phyloP scores from a whole-genome alignment of 2,797 vertebrate genomes.

The Sparidentex hasta region DNA sequence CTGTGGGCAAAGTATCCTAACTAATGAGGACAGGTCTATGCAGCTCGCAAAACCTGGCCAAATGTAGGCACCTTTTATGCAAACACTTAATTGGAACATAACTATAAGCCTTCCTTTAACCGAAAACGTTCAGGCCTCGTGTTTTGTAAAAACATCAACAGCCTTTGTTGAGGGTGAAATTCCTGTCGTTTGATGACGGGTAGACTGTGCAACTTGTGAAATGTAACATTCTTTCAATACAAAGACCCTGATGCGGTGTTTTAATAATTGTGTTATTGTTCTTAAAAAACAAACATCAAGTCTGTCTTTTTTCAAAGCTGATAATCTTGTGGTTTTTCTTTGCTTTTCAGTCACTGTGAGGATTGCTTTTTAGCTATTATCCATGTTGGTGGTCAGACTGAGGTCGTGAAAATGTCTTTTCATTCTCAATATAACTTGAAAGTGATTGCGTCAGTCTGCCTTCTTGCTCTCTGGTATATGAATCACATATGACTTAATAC shows the following conservation, averaged over 20 bases:
- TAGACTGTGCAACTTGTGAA: not conserved
- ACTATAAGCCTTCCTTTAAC: not conserved
- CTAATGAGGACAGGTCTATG: constrained; percentile 26
- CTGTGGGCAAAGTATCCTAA: constrained; percentile 8
- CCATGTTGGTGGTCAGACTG: not conserved
- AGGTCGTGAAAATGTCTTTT: not conserved
- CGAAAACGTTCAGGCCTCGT: not conserved
- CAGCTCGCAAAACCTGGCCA: not conserved
- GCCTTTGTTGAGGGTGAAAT: not conserved
- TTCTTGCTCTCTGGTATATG: constrained; percentile 9
- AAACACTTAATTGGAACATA: constrained; percentile 18
- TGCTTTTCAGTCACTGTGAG: not conserved
- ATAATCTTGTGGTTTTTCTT: not conserved
- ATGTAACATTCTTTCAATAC: not conserved
- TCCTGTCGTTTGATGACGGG: not conserved
- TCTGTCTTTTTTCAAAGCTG: not conserved
- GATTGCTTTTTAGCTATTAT: not conserved
- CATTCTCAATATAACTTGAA: constrained; percentile 33
- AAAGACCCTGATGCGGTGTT: not conserved
- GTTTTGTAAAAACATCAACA: not conserved
- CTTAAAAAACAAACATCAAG: not conserved
- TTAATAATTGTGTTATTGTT: not conserved
- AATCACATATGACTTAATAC: constrained; percentile 34
- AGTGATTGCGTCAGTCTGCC: constrained; percentile 1
- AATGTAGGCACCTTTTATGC: constrained; percentile 11